Evolutionary conservation across 2,113 vertebrate species (phyloP).

Genomic region (Oplegnathus fasciatus): DNA sequence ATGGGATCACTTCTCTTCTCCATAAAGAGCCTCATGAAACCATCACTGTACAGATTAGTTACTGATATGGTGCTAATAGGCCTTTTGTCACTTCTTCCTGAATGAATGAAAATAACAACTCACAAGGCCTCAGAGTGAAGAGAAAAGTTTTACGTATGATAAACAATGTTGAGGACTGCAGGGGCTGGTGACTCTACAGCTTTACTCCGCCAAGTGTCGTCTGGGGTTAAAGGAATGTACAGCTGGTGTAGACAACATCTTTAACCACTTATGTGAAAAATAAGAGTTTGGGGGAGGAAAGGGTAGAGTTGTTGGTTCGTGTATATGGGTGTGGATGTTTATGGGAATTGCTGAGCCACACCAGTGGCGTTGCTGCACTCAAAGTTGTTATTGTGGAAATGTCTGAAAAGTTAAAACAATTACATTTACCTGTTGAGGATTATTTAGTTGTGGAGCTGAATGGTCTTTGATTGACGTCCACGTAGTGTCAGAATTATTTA

Average conservation of each 20-base stretch:
- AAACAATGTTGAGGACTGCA: constrained; percentile 13
- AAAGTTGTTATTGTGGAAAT: constrained; percentile 10
- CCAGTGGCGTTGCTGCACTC: neutral
- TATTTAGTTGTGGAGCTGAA: neutral
- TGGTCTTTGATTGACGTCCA: neutral
- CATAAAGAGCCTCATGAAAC: neutral
- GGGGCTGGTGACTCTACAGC: constrained; percentile 3
- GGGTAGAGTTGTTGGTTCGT: constrained; percentile 22
- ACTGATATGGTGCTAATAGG: neutral
- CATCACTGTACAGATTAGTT: neutral
- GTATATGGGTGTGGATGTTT: constrained; percentile 58
- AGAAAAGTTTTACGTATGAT: constrained; percentile 18
- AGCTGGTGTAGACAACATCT: constrained; percentile 69
- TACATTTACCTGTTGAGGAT: neutral
- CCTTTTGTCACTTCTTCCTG: neutral
- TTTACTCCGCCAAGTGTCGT: constrained; percentile 32
- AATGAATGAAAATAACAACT: neutral
- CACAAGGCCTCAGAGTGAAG: constrained; percentile 15
- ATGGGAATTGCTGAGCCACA: constrained; percentile 30
- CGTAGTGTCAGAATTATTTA: neutral
- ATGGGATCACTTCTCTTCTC: neutral
- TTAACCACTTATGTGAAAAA: constrained; percentile 71
- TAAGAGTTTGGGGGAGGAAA: constrained; percentile 44
- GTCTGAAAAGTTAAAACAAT: constrained; percentile 3
- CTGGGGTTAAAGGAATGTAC: constrained; percentile 70